A percentile compares a stretch with the other conserved stretches of the same genome.
These are phyloP conservation scores for Pseudochaenichthys georgianus DNA, from an alignment of 2,797 vertebrate genomes.

Conservation along the genomic window DNA sequence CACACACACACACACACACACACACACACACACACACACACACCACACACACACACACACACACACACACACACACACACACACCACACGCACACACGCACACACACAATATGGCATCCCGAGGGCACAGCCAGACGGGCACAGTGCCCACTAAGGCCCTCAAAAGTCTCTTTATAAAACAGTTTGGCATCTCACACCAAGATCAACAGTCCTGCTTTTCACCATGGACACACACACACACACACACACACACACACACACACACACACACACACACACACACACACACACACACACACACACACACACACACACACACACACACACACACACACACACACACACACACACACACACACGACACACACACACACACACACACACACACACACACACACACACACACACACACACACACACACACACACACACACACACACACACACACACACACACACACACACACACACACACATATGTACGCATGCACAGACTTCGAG, in stretches of 20 bases:
- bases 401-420: not conserved
- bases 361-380: too few relatives aligned
- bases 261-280: too few relatives aligned
- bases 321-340: too few relatives aligned
- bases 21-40: too few relatives aligned
- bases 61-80: too few relatives aligned
- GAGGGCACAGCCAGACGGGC: slow-evolving; percentile 66
- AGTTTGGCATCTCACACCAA: slow-evolving; percentile 74
- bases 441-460: too few relatives aligned
- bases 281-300: too few relatives aligned
- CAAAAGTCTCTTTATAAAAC: slow-evolving; percentile 81
- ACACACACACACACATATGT: not conserved
- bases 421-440: not conserved
- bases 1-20: too few relatives aligned
- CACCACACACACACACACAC: too few relatives aligned
- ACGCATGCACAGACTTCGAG: not conserved
- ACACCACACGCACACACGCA: too few relatives aligned
- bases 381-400: too few relatives aligned
- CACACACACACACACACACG: too few relatives aligned
- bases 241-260: not conserved
- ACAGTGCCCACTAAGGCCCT: slow-evolving; percentile 65
- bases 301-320: slow-evolving; percentile 11
- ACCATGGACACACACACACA: slow-evolving; percentile 39
- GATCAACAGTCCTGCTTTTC: slow-evolving; percentile 78
- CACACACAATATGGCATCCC: slow-evolving; percentile 56